Evolutionary conservation across 2,113 vertebrate species (phyloP), one percentile per base, ranked within the genome.

Genomic region (Uria lomvia): DNA sequence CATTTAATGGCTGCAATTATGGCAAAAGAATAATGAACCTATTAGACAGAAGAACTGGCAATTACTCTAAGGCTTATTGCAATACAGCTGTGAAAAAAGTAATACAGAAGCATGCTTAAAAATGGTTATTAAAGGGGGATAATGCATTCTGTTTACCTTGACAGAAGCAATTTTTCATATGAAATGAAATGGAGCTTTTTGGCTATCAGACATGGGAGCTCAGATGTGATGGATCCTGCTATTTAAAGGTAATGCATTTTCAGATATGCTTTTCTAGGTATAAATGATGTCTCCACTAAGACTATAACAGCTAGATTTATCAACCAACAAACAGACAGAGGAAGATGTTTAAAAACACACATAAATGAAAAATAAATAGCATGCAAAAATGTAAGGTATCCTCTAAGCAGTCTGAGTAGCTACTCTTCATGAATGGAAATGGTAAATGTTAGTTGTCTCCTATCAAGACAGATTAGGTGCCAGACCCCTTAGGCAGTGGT

Each of bases 1-100:
- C 98, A 43, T 98, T 98, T 98, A 98, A 99, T 98, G 97, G 98
- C 98, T 98, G 98, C 98, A 98, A 98, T 99, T 99, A 99, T 97
- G 97, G 98, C 88, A 97, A 98, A 98, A 98, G 98, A 98, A 98
- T 98, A 98, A 98, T 98, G 98, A 98, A 98, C 97, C 98, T 98
- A 98, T 98, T 98, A 98, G 98, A 96, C 91, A 97, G 98, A 97
- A 98, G 98, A 98, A 97, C 97, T 98, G 97, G 98, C 98, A 98
- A 98, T 98, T 98, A 98, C 96, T 98, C 98, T 98, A 95, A 96
- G 79, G 96, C 97, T 98, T 98, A 98, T 98, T 98, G 98, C 98
- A 98, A 98, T 98, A 98, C 98, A 98, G 98, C 97, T 98, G 98
- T 97, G 98, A 98, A 97, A 96, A 98, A 98, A 98, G 97, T 98